Percentiles rank a stretch among this genome's conserved stretches.
These are phyloP conservation scores for Cochlearius cochlearius DNA, from an alignment of 2,113 vertebrate genomes.

Conservation along the genomic window DNA sequence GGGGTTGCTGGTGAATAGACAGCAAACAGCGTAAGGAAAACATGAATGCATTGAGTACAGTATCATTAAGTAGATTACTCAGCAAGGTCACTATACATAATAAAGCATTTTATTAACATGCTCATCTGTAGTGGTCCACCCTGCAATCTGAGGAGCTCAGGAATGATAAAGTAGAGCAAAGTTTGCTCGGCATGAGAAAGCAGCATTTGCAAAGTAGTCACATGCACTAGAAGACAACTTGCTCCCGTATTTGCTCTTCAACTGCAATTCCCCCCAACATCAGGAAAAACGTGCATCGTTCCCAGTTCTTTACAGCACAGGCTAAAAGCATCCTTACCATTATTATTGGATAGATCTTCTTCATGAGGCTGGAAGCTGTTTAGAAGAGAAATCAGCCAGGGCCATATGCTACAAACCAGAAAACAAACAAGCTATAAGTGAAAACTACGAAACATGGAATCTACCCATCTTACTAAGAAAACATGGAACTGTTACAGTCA, in stretches of 20 bases:
- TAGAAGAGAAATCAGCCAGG: slow-evolving; percentile 94
- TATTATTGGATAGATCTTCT: slow-evolving; percentile 83
- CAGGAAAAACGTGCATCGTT: not conserved
- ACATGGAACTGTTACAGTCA: not conserved
- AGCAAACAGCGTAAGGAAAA: slow-evolving; percentile 9
- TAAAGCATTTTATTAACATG: not conserved
- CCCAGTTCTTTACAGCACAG: not conserved
- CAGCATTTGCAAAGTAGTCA: not conserved
- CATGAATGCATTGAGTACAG: not conserved
- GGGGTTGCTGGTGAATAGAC: slow-evolving; percentile 79
- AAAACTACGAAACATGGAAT: not conserved
- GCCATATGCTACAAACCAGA: slow-evolving; percentile 86
- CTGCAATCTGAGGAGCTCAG: not conserved
- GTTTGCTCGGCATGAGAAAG: not conserved
- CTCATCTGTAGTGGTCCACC: not conserved
- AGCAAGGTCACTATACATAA: not conserved
- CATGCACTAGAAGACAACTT: not conserved
- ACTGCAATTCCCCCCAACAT: not conserved
- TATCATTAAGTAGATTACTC: not conserved
- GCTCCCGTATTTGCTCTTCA: not conserved
- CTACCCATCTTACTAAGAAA: not conserved
- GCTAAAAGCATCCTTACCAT: slow-evolving; percentile 75
- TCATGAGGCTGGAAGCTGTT: slow-evolving; percentile 95
- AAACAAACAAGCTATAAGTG: not conserved
- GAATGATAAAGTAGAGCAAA: not conserved